Evolutionary conservation across 2,888 invertebrate species (phyloP).

Genomic region (Hirudinaria manillensis): DNA sequence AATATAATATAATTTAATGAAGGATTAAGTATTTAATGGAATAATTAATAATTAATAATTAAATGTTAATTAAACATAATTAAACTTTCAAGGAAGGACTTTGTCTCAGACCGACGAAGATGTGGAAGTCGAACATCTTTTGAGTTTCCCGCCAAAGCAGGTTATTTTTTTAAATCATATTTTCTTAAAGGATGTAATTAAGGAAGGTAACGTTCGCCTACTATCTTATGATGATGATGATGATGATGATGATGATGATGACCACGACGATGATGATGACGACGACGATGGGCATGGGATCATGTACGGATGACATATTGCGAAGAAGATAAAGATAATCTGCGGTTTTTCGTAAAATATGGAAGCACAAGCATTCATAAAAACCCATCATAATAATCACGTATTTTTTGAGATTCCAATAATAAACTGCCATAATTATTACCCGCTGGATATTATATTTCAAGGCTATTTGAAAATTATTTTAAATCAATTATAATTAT

Average conservation of each 20-base stretch:
- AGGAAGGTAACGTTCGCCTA: too few species aligned
- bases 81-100: conserved; percentile 3
- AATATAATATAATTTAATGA: too few species aligned
- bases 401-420: too few species aligned
- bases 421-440: too few species aligned
- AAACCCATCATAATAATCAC: too few species aligned
- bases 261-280: conserved; percentile 22
- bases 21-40: not conserved
- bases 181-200: too few species aligned
- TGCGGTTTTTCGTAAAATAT: too few species aligned
- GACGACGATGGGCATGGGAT: conserved; percentile 14
- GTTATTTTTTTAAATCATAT: too few species aligned
- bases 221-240: conserved; percentile 25
- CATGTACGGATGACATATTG: not conserved
- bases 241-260: conserved; percentile 27
- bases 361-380: too few species aligned
- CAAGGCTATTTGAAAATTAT: not conserved
- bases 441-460: not conserved
- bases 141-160: not conserved
- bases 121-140: not conserved
- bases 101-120: not conserved
- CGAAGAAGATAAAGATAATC: too few species aligned
- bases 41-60: not conserved
- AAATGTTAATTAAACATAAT: not conserved
- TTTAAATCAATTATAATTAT: not conserved